These are phyloP conservation scores for Fabriciana adippe DNA, from an alignment of 2,888 invertebrate genomes.

Conservation along the genomic window DNA sequence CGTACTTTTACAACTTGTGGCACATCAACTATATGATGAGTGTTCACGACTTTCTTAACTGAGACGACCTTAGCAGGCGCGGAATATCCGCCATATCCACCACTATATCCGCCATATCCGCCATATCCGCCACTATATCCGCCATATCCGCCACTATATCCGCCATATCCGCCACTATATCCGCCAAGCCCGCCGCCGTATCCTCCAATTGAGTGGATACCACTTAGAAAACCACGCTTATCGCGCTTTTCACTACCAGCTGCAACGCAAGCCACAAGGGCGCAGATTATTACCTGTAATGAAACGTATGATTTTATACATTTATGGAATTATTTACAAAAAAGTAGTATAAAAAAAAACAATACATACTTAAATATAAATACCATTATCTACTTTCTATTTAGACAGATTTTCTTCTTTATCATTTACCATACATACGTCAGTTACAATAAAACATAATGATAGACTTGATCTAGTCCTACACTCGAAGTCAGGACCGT, in stretches of 20 bases:
- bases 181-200: conserved; percentile 38
- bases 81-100: conserved; percentile 37
- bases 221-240: conserved; percentile 39
- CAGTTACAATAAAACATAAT: no score
- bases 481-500: no score
- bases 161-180: conserved; percentile 34
- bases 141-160: conserved; percentile 33
- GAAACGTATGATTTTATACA: background rate
- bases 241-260: conserved; percentile 37
- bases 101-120: conserved; percentile 24
- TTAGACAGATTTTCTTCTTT: no score
- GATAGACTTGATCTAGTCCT: no score
- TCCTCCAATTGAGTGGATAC: conserved; percentile 31
- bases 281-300: conserved; percentile 35
- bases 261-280: conserved; percentile 35
- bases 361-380: no score
- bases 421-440: no score
- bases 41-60: conserved; percentile 56
- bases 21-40: conserved; percentile 49
- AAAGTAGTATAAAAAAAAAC: no score
- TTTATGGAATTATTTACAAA: no score
- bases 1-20: conserved; percentile 55
- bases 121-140: conserved; percentile 25
- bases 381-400: no score
- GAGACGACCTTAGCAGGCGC: conserved; percentile 47